Conservation (phyloP, 2,113 vertebrate species). For the Synchiropus splendidus region DNA sequence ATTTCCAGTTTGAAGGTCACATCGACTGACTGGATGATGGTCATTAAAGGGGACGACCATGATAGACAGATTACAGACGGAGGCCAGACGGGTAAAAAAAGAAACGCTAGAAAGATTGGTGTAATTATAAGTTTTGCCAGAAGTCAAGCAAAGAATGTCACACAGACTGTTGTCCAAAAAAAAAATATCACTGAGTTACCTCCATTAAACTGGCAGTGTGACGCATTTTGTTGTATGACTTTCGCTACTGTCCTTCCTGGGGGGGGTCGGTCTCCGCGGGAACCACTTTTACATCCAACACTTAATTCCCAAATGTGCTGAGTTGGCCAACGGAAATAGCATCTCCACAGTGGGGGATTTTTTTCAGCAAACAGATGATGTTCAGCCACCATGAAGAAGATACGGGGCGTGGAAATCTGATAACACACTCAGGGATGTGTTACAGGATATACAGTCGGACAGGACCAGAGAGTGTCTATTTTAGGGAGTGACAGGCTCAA, state of each 20-base stretch:
- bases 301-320: constrained; percentile 42
- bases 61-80: constrained; percentile 33
- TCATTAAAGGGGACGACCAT: constrained; percentile 17
- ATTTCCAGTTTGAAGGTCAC: constrained; percentile 31
- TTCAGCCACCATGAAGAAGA: constrained; percentile 21
- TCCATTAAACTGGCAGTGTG: no score
- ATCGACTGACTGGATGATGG: constrained; percentile 22
- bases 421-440: constrained; percentile 13
- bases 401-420: constrained; percentile 22
- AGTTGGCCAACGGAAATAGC: constrained; percentile 30
- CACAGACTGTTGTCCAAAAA: neutral
- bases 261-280: constrained; percentile 26
- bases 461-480: constrained; percentile 25
- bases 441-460: constrained; percentile 31
- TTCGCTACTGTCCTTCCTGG: constrained; percentile 32
- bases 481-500: constrained; percentile 30
- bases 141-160: constrained; percentile 8
- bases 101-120: constrained; percentile 12
- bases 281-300: constrained; percentile 19
- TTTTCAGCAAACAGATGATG: constrained; percentile 7
- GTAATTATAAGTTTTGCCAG: constrained; percentile 22
- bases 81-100: constrained; percentile 14
- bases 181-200: constrained; percentile 1
- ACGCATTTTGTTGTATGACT: constrained; percentile 24
- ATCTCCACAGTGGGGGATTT: constrained; percentile 9